These are phyloP conservation scores for Goniozus legneri DNA, from an alignment of 1,140 invertebrate genomes.

Conservation along the genomic window DNA sequence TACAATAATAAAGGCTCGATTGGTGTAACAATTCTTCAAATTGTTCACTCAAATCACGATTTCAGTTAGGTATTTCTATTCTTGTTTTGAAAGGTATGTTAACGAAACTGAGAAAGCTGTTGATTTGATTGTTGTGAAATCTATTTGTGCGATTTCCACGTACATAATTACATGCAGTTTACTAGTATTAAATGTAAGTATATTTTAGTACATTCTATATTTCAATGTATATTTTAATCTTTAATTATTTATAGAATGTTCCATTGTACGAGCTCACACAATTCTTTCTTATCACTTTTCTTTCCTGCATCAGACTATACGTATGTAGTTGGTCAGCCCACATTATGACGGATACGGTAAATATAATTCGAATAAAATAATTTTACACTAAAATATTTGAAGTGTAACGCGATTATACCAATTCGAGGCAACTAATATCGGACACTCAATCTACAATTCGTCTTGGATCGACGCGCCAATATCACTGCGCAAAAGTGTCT, in stretches of 20 bases:
- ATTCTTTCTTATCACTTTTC: slow-evolving; percentile 4
- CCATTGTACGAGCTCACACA: background rate
- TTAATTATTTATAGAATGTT: slow-evolving; percentile 4
- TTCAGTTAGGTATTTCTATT: background rate
- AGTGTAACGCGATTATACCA: too few species aligned
- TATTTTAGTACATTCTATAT: background rate
- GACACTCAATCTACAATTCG: slow-evolving; percentile 12
- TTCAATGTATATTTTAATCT: background rate
- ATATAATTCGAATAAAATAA: too few species aligned
- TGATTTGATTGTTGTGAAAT: background rate
- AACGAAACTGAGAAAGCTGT: background rate
- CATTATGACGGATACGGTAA: slow-evolving; percentile 5
- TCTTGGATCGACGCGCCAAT: slow-evolving; percentile 13
- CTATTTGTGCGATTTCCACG: background rate
- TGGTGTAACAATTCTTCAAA: too few species aligned
- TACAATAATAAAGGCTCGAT: too few species aligned
- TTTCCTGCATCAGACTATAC: slow-evolving; percentile 4
- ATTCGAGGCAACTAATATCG: slow-evolving; percentile 13
- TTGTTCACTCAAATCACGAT: background rate
- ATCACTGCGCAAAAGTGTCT: slow-evolving; percentile 5
- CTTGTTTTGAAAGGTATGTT: background rate
- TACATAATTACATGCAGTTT: slow-evolving; percentile 1
- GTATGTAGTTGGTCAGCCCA: slow-evolving; percentile 11
- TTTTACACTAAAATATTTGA: too few species aligned
- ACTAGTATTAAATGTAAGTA: background rate